Conservation (phyloP, 1,140 invertebrate species). For the Lerema accius region DNA sequence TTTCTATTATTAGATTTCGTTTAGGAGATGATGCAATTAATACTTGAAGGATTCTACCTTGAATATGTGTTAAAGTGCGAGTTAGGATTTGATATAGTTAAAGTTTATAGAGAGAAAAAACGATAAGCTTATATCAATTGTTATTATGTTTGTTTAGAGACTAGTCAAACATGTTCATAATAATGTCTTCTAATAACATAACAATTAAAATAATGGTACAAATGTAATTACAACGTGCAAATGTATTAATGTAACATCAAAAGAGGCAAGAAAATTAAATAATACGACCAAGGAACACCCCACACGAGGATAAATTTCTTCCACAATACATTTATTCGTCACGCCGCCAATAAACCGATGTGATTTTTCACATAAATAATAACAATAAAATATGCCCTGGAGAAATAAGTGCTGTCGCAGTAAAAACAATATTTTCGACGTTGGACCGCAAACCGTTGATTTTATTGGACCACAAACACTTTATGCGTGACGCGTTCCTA, state of each 20-base stretch:
- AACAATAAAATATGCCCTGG: slow-evolving; percentile 32
- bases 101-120: too few relatives aligned
- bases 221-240: not conserved
- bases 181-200: not conserved
- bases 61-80: too few relatives aligned
- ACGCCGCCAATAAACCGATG: slow-evolving; percentile 18
- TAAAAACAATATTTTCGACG: slow-evolving; percentile 32
- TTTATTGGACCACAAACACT: slow-evolving; percentile 24
- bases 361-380: slow-evolving; percentile 35
- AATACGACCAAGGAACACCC: not conserved
- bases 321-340: slow-evolving; percentile 14
- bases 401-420: slow-evolving; percentile 32
- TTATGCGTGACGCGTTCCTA: slow-evolving; percentile 24
- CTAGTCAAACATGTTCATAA: too few relatives aligned
- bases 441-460: slow-evolving; percentile 1
- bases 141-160: too few relatives aligned
- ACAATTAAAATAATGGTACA: not conserved
- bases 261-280: slow-evolving; percentile 1
- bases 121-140: too few relatives aligned
- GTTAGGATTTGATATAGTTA: too few relatives aligned
- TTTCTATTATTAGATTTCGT: too few relatives aligned
- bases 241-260: not conserved
- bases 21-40: too few relatives aligned
- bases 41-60: too few relatives aligned
- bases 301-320: not conserved